Evolutionary conservation across 2,797 vertebrate genomes (phyloP), one percentile per base, ranked within the genome.

Genomic region (Chloroceryle inda): DNA sequence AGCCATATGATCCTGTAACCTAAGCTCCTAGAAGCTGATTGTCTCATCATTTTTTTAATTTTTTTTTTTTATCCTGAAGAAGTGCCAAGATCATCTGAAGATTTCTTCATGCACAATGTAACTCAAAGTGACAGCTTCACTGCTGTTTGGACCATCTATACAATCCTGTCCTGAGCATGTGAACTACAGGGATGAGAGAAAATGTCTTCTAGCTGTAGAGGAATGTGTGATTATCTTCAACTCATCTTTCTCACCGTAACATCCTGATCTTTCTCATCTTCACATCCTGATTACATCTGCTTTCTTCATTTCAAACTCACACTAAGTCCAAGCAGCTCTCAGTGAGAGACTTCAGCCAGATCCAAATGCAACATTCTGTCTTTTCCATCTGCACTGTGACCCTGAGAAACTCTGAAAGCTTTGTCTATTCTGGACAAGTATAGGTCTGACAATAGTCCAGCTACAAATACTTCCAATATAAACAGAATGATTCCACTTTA

Each of bases 1-100:
- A 74, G n/a, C 52, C 24, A 42, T 40, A n/a, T 0, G 5, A 24
- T 29, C 35, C 56, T 2, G 0, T 23, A 29, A n/a, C 59, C 22
- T 52, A 35, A 68, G 23, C 5, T 71, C 42, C 56, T 67, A 49
- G 40, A 9, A 27, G 16, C 4, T 44, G 6, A 26, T 7, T 31
- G 14, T 40, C 24, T 72, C 19, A 27, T 27, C 18, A 9, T 3
- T 33, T 50, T 8, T 35, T 44, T 23, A 35, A 35, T 16, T 21
- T 21, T 40, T 47, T n/a, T 15, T 11, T 3, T 11, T 68, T 13
- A 31, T 61, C 29, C 59, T 83, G 47, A 56, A 40, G 22, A 62
- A 79, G 42, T 20, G 37, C 24, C 13, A 42, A 26, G 26, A 27
- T 13, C 19, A 29, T 20, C 49, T 59, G 58, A 27, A 68, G 40